These are phyloP conservation scores for Butorides virescens DNA, from an alignment of 2,113 vertebrate species.

Conservation along the genomic window DNA sequence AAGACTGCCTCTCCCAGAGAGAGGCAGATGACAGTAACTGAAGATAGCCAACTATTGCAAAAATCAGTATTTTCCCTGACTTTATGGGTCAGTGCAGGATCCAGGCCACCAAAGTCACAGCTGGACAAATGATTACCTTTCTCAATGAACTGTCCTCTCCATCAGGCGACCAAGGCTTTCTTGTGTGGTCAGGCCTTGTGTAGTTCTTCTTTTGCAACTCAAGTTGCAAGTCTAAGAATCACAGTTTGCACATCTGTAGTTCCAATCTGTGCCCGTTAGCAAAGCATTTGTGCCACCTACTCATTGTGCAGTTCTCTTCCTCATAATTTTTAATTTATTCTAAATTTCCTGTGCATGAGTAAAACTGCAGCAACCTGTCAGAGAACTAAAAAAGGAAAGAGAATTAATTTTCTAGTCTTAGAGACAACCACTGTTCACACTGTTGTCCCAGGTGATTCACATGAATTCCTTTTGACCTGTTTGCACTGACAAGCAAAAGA, in stretches of 20 bases:
- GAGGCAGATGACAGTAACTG: not conserved
- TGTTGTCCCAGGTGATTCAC: not conserved
- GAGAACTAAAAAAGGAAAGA: not conserved
- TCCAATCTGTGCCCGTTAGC: not conserved
- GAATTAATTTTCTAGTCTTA: not conserved
- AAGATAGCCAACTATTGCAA: not conserved
- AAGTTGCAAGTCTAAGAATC: not conserved
- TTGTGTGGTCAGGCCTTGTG: accelerated
- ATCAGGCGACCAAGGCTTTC: not conserved
- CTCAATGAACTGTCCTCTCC: not conserved
- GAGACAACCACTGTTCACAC: not conserved
- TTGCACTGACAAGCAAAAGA: not conserved
- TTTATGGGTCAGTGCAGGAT: accelerated
- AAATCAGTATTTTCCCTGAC: not conserved
- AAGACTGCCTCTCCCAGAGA: not conserved
- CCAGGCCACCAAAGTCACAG: not conserved
- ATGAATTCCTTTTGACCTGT: not conserved
- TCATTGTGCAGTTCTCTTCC: not conserved
- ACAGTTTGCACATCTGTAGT: not conserved
- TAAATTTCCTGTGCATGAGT: not conserved
- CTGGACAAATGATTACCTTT: not conserved
- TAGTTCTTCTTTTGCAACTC: not conserved
- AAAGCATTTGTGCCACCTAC: not conserved
- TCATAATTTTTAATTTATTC: not conserved
- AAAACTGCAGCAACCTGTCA: not conserved